These are phyloP conservation scores for Macheiramphus alcinus DNA, from an alignment of 2,113 vertebrate genomes.

Conservation along the genomic window DNA sequence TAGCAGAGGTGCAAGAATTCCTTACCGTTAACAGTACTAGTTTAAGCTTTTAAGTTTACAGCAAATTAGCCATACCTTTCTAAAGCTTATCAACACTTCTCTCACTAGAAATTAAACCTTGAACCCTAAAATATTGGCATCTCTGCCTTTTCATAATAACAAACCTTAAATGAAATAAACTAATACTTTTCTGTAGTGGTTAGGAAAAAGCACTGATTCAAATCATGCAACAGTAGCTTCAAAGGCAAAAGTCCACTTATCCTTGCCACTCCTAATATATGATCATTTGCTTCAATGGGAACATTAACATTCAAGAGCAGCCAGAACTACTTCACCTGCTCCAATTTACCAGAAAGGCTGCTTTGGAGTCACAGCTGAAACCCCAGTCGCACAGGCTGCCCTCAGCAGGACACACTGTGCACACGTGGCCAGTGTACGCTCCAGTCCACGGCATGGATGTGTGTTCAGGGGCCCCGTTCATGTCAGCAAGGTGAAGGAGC, in stretches of 20 bases:
- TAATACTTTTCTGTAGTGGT: not conserved
- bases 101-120: not conserved
- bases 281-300: not conserved
- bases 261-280: not conserved
- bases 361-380: not conserved
- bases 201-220: not conserved
- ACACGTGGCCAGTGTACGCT: fast-evolving
- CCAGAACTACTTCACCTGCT: not conserved
- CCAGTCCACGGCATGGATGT: fast-evolving
- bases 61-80: not conserved
- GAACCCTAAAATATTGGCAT: not conserved
- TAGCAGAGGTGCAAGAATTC: not conserved
- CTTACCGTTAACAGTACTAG: not conserved
- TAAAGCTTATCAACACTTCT: not conserved
- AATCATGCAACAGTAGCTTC: not conserved
- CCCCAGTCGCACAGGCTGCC: not conserved
- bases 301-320: not conserved
- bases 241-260: not conserved
- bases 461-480: fast-evolving
- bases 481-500: not conserved
- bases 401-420: fast-evolving
- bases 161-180: not conserved
- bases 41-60: not conserved
- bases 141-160: not conserved
- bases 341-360: not conserved